These are phyloP conservation scores for Contarinia nasturtii DNA, from an alignment of 1,140 invertebrate species.

Conservation along the genomic window DNA sequence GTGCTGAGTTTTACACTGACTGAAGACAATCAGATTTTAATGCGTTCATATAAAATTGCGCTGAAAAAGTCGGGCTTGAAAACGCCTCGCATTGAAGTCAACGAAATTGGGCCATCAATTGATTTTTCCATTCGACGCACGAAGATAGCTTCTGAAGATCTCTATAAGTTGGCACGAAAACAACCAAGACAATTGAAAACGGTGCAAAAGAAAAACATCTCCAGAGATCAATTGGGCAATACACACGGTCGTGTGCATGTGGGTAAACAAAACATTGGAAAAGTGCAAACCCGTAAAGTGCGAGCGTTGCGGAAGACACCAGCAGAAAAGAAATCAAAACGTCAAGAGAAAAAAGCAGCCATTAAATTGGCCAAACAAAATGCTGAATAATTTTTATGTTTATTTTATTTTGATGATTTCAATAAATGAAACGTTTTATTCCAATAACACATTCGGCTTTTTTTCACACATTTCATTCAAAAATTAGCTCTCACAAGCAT, in stretches of 20 bases:
- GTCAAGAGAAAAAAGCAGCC: constrained; percentile 29
- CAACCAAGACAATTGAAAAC: constrained; percentile 66
- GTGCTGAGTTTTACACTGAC: constrained; percentile 72
- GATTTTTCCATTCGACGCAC: constrained; percentile 70
- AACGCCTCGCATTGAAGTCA: constrained; percentile 47
- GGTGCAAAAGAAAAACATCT: constrained; percentile 82
- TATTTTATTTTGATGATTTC: no score
- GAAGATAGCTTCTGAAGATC: constrained; percentile 74
- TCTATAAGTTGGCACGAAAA: constrained; percentile 73
- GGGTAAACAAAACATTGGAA: constrained; percentile 68
- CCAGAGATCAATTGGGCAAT: constrained; percentile 67
- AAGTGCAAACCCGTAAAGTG: constrained; percentile 83
- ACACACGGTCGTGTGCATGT: constrained; percentile 85
- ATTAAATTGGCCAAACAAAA: constrained; percentile 10
- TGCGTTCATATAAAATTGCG: constrained; percentile 77
- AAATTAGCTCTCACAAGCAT: no score
- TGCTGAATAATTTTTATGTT: no score
- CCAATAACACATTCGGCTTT: no score
- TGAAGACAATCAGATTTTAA: constrained; percentile 53
- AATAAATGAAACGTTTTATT: no score
- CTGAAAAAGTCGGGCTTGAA: constrained; percentile 82
- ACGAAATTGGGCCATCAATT: constrained; percentile 46
- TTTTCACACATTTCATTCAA: no score
- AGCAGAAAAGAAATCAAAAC: constrained; percentile 40
- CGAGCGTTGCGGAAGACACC: constrained; percentile 69